Evolutionary conservation across 2,797 vertebrate species (phyloP).

Genomic region (Megaceryle alcyon): DNA sequence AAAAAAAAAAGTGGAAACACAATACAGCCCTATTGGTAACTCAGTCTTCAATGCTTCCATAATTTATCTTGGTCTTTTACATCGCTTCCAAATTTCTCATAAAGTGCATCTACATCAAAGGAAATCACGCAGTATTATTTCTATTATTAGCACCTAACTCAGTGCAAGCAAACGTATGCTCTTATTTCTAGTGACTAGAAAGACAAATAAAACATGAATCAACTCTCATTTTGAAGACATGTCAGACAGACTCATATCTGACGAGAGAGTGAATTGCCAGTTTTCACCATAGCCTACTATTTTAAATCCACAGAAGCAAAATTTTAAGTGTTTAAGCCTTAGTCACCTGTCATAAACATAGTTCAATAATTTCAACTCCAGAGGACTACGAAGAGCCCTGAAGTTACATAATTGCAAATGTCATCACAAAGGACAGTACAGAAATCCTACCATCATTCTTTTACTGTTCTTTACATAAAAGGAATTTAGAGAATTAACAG

Average conservation of each 20-base stretch:
- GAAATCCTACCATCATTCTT: neutral
- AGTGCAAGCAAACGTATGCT: neutral
- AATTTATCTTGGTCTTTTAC: neutral
- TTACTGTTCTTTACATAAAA: neutral
- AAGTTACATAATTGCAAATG: neutral
- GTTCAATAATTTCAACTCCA: neutral
- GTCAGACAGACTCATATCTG: neutral
- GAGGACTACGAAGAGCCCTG: neutral
- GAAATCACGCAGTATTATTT: neutral
- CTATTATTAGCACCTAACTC: neutral
- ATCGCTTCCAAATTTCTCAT: neutral
- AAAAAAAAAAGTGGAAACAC: neutral
- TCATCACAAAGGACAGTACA: neutral
- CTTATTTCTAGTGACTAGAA: neutral
- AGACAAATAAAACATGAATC: neutral
- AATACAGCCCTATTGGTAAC: rapidly evolving
- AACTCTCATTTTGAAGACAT: neutral
- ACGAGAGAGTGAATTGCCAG: neutral
- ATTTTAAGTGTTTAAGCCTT: neutral
- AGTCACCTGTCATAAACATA: neutral
- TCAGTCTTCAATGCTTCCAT: neutral
- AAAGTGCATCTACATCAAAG: neutral
- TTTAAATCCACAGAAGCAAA: neutral
- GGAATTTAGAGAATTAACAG: neutral
- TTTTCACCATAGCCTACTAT: neutral